These are phyloP conservation scores for Bradysia coprophila DNA, from an alignment of 1,140 invertebrate species.

Conservation along the genomic window DNA sequence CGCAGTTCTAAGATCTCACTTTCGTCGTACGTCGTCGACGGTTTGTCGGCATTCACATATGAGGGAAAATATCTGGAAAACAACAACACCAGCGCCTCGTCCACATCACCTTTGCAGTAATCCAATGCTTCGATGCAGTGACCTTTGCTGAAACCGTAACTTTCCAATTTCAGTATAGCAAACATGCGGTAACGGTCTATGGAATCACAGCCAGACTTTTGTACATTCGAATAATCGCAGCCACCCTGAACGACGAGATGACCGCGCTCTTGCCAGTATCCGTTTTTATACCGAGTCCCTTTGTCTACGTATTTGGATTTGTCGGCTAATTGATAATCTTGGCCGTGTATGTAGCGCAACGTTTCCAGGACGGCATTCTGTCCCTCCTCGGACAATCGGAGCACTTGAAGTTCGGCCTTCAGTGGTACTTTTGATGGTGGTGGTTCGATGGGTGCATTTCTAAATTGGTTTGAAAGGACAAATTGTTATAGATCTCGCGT, in stretches of 20 bases:
- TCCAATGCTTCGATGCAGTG: slow-evolving; percentile 53
- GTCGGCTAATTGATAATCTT: slow-evolving; percentile 34
- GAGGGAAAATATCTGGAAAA: slow-evolving; percentile 46
- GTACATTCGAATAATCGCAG: slow-evolving; percentile 36
- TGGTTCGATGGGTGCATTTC: slow-evolving; percentile 11
- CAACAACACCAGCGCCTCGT: slow-evolving; percentile 43
- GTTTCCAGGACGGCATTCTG: slow-evolving; percentile 50
- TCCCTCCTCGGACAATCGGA: slow-evolving; percentile 39
- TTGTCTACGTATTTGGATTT: slow-evolving; percentile 39
- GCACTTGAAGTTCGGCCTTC: slow-evolving; percentile 50
- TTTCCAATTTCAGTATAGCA: slow-evolving; percentile 47
- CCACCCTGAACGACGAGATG: slow-evolving; percentile 48
- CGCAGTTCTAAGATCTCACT: slow-evolving; percentile 39
- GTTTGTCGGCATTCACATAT: slow-evolving; percentile 14
- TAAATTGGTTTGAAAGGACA: slow-evolving; percentile 4
- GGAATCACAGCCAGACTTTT: slow-evolving; percentile 26
- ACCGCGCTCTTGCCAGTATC: slow-evolving; percentile 53
- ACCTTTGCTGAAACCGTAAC: slow-evolving; percentile 47
- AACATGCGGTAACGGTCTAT: slow-evolving; percentile 41
- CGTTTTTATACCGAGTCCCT: slow-evolving; percentile 38
- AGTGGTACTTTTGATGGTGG: slow-evolving; percentile 24
- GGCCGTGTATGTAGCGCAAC: slow-evolving; percentile 44
- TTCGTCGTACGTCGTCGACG: slow-evolving; percentile 13
- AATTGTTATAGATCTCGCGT: neutral
- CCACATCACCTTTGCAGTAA: slow-evolving; percentile 37